Conservation (phyloP, 2,888 invertebrate genomes). For the Allolobophora icterica region DNA sequence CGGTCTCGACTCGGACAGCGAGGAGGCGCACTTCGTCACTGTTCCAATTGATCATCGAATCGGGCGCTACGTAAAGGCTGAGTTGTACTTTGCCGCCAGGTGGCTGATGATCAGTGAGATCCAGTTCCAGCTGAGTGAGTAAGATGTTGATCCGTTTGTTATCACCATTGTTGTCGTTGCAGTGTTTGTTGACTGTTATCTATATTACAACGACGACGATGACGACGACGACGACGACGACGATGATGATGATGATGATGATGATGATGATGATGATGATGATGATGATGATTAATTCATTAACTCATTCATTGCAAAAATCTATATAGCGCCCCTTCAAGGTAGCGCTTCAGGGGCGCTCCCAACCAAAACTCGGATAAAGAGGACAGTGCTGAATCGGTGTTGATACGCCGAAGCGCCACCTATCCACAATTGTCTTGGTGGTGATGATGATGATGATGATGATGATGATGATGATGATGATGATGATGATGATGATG, state of each 20-base stretch:
- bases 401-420: too few species aligned
- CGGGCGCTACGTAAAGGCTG: slow-evolving; percentile 76
- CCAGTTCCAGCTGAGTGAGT: slow-evolving; percentile 80
- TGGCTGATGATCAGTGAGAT: slow-evolving; percentile 92
- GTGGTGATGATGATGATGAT: slow-evolving; percentile 19
- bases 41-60: slow-evolving; percentile 82
- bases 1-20: slow-evolving; percentile 80
- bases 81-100: slow-evolving; percentile 79
- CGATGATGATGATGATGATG: slow-evolving; percentile 32
- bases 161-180: not conserved
- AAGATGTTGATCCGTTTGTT: not conserved
- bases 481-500: not conserved
- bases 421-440: too few species aligned
- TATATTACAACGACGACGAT: not conserved
- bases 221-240: slow-evolving; percentile 13
- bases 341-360: too few species aligned
- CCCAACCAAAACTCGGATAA: too few species aligned
- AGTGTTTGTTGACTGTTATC: not conserved
- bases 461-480: not conserved
- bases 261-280: slow-evolving; percentile 35
- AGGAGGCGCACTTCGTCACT: slow-evolving; percentile 81
- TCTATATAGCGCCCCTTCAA: too few species aligned
- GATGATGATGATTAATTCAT: not conserved
- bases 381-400: too few species aligned
- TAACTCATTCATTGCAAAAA: too few species aligned